phyloP scores from a whole-genome alignment of 2,113 vertebrate species.

The Numida meleagris region DNA sequence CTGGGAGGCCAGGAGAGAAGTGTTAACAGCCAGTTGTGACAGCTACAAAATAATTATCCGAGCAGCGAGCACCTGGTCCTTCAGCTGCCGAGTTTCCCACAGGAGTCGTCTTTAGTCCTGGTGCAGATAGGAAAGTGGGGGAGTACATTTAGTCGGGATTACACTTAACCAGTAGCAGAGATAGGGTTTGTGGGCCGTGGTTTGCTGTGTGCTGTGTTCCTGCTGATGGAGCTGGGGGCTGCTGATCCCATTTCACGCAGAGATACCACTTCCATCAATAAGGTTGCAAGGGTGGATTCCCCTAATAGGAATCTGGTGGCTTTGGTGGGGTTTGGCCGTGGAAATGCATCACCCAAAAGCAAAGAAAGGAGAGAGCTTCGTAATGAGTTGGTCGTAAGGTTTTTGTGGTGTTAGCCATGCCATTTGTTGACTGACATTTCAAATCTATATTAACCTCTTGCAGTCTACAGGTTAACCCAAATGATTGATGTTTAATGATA shows the following conservation, averaged over 20 bases:
- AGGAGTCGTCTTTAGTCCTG: slow-evolving; percentile 26
- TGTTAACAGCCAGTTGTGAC: slow-evolving; percentile 65
- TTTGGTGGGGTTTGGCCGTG: neutral
- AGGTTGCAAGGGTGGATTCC: neutral
- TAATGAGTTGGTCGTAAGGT: neutral
- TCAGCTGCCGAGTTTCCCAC: slow-evolving; percentile 48
- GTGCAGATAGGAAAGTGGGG: slow-evolving; percentile 5
- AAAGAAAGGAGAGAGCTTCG: neutral
- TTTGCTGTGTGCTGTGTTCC: neutral
- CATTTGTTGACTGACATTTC: neutral
- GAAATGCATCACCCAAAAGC: neutral
- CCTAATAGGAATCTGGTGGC: neutral
- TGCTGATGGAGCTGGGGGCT: neutral
- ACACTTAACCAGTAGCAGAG: neutral
- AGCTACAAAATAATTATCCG: slow-evolving; percentile 66
- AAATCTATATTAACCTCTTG: neutral
- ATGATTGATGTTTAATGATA: slow-evolving; percentile 25
- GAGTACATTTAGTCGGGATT: neutral
- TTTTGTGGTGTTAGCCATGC: neutral
- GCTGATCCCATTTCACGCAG: neutral
- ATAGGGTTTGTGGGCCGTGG: neutral
- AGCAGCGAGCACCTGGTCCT: slow-evolving; percentile 60
- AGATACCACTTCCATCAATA: neutral
- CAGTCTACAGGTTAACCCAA: neutral
- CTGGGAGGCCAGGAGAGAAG: slow-evolving; percentile 48